Evolutionary conservation across 2,888 invertebrate species (phyloP).

Genomic region (Macrophya annulata): DNA sequence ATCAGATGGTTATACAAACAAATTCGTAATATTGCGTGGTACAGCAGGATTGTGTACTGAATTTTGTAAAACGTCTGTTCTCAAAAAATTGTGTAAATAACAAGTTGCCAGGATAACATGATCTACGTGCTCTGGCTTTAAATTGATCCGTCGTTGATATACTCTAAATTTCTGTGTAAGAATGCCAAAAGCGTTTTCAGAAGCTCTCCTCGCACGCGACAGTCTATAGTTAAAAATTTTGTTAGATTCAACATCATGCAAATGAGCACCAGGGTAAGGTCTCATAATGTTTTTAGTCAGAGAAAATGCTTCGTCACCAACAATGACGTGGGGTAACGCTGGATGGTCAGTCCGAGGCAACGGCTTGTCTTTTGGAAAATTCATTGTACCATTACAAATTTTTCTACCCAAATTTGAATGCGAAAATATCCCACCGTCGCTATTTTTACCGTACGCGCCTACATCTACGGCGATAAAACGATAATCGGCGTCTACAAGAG

Average conservation of each 20-base stretch:
- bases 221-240: slow-evolving; percentile 1
- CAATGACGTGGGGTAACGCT: no score
- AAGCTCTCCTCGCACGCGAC: not conserved
- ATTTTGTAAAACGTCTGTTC: no score
- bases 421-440: slow-evolving; percentile 58
- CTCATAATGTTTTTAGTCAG: no score
- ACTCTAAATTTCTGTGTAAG: not conserved
- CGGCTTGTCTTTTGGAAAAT: no score
- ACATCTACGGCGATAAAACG: slow-evolving; percentile 59
- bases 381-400: no score
- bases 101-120: not conserved
- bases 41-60: no score
- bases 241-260: not conserved
- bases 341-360: no score
- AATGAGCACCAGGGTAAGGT: no score
- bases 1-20: no score
- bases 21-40: no score
- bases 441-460: slow-evolving; percentile 57
- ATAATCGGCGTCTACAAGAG: slow-evolving; percentile 59
- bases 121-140: not conserved
- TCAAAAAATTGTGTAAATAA: not conserved
- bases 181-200: not conserved
- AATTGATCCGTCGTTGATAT: not conserved
- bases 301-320: no score
- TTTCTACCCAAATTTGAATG: no score